Base-by-base conservation (phyloP, 64 coral and sea anemone species). In the Montipora sp. region DNA sequence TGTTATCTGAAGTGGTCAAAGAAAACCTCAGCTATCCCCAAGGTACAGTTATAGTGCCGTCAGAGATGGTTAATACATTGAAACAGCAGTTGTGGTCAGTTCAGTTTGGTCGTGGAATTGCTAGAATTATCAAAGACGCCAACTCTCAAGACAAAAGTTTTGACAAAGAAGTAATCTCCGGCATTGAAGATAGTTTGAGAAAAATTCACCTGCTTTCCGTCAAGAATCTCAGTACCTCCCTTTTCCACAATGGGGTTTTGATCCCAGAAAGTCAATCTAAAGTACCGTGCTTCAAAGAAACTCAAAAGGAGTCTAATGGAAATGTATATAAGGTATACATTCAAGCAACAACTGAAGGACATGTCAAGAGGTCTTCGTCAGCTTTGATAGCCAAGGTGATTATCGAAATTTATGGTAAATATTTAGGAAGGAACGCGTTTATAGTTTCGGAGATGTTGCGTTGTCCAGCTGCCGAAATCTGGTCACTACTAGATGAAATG, bases 321-420 rank as follows among this genome's bases (percentile, higher is more conserved):
- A 59, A 90, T 7, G 51, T 75, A 8, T 93, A 81, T 66, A 83
- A 69, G 8, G 84, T 96, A 6, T 96, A 96, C 47, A 36, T 96
- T 69, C 18, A 89, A n/a, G 48, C 20, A 12, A 47, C 65, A 0
- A 69, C 15, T 5, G 57, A 18, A 5, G n/a, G 53, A 21, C 27
- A 51, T 0, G 14, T 44, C 5, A 48, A 15, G 1, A 65, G 27
- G 7, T 46, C 7, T 5, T 12, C 65, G 2, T 19, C 73, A 13
- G 68, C 53, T 76, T 75, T 70, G 48, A 58, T 96, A 0, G 87
- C 95, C 23, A 57, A 82, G 18, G 87, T 90, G 50, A 77, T 96
- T 96, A 27, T 27, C 27, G 27, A 27, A 27, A 27, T 27, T 27
- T 27, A 1, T 0, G 27, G 27, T 27, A 27, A 27, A 27, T 27